Base-by-base conservation (phyloP, 53 echinoderm and acorn worm species). In the Temnopleurus reevesii region DNA sequence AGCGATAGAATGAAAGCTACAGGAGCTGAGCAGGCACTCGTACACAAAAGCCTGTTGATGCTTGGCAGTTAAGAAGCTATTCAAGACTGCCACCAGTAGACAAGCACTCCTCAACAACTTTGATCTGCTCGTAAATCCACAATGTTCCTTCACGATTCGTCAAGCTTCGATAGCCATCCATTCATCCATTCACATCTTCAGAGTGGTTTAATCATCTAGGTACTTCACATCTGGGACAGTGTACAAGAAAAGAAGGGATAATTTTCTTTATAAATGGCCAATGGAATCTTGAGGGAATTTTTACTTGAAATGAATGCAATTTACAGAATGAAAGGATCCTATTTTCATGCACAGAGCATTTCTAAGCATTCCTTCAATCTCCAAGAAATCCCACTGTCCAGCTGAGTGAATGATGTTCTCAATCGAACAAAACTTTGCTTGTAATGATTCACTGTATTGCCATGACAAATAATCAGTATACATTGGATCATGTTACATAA, bases 181-280 rank as follows among this genome's bases (percentile, higher is more conserved):
- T 63, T 63, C 63, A 63, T 63, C 33, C 63, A 63, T 63, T 63
- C 63, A 63, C 31, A 63, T 63, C 63, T 61, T 63, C 3, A 31
- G 63, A 33, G 30, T 29, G 34, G 15, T 63, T 29, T 12, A 15
- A 17, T 13, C 15, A 25, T 26, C 30, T 33, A n/a, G n/a, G 15
- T 33, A 58, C 24, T 17, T 63, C 63, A 31, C 29, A 63, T 63
- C 63, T 63, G 31, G 31, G 63, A 33, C 2, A 17, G 33, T 31
- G 13, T 63, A 4, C 29, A 13, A 33, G 33, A 1, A 63, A 63
- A 63, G 12, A 9, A 33, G 15, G 13, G 33, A 31, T 4, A 13
- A 19, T n/a, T 3, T 31, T 63, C 63, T 63, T 63, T 33, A 63
- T 30, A 58, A 24, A n/a, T 58, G 15, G 29, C 30, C 30, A 60